phyloP scores from a whole-genome alignment of 2,888 invertebrate species.

The Cinara cedri region DNA sequence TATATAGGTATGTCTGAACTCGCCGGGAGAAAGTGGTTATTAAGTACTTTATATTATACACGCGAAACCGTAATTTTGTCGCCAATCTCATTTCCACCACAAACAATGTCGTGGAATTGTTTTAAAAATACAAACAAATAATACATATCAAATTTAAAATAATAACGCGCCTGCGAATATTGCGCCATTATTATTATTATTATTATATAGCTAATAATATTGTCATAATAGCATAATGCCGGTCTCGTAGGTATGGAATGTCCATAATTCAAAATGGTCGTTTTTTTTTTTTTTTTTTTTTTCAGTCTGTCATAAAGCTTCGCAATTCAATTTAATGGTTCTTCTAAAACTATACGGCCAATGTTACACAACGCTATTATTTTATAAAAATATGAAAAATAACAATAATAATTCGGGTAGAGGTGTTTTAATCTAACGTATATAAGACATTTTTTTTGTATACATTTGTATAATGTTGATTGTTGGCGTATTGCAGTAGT shows the following conservation, averaged over 20 bases:
- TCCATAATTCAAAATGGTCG: not conserved
- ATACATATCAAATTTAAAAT: slow-evolving; percentile 10
- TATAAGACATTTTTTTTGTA: not conserved
- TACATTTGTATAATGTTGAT: slow-evolving; percentile 24
- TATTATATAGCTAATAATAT: no score
- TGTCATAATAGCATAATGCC: no score
- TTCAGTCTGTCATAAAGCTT: not conserved
- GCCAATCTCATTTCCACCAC: slow-evolving; percentile 44
- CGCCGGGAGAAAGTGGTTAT: slow-evolving; percentile 46
- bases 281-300: slow-evolving; percentile 13
- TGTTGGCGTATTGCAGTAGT: not conserved
- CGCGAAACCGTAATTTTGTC: slow-evolving; percentile 38
- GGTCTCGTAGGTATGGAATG: no score
- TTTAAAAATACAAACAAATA: slow-evolving; percentile 1
- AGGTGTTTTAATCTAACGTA: no score
- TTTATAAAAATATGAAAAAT: not conserved
- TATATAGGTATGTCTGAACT: slow-evolving; percentile 23
- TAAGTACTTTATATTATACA: slow-evolving; percentile 10
- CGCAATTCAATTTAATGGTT: slow-evolving; percentile 27
- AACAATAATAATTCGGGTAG: slow-evolving; percentile 19
- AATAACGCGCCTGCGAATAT: not conserved
- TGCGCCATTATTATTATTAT: slow-evolving; percentile 19
- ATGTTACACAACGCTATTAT: slow-evolving; percentile 26
- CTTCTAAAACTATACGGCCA: slow-evolving; percentile 24
- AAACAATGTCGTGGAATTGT: slow-evolving; percentile 7